Evolutionary conservation across 2,113 vertebrate genomes (phyloP).

Genomic region (Notarius quadriscutis): DNA sequence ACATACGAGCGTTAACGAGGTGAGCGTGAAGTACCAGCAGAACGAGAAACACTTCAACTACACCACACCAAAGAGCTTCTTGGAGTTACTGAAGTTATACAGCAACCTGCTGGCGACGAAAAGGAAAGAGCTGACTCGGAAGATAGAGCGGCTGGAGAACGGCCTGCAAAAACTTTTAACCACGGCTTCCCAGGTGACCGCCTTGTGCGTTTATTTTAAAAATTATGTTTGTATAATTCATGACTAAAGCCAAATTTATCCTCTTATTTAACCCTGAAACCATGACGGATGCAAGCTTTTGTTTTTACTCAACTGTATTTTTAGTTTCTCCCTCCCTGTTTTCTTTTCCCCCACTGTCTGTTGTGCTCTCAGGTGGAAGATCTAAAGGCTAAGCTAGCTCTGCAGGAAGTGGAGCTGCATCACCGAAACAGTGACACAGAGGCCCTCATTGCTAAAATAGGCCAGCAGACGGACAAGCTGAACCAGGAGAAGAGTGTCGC

Average conservation of each 20-base stretch:
- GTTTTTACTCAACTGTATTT: background rate
- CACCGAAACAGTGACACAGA: slow-evolving; percentile 80
- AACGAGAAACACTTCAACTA: slow-evolving; percentile 77
- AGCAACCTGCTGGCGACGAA: slow-evolving; percentile 70
- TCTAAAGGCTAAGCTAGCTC: slow-evolving; percentile 81
- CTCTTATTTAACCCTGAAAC: background rate
- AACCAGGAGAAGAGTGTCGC: slow-evolving; percentile 67
- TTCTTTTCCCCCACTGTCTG: too few species aligned
- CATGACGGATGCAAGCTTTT: background rate
- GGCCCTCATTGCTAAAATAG: slow-evolving; percentile 72
- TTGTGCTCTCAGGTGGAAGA: slow-evolving; percentile 81
- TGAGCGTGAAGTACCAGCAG: slow-evolving; percentile 74
- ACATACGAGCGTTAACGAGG: slow-evolving; percentile 73
- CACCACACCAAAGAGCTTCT: slow-evolving; percentile 81
- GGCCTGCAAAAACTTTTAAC: slow-evolving; percentile 71
- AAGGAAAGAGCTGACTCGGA: slow-evolving; percentile 69
- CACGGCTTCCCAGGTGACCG: slow-evolving; percentile 61
- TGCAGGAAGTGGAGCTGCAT: slow-evolving; percentile 84
- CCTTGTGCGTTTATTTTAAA: background rate
- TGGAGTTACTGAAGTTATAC: slow-evolving; percentile 75
- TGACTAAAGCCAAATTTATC: background rate
- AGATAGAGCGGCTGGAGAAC: slow-evolving; percentile 76
- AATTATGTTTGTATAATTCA: background rate
- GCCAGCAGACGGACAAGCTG: slow-evolving; percentile 71
- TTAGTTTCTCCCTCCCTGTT: background rate